Percentiles rank a stretch among this genome's conserved stretches.
Evolutionary conservation across 2,113 vertebrate genomes (phyloP).

Genomic region (Corynorhinus townsendii): DNA sequence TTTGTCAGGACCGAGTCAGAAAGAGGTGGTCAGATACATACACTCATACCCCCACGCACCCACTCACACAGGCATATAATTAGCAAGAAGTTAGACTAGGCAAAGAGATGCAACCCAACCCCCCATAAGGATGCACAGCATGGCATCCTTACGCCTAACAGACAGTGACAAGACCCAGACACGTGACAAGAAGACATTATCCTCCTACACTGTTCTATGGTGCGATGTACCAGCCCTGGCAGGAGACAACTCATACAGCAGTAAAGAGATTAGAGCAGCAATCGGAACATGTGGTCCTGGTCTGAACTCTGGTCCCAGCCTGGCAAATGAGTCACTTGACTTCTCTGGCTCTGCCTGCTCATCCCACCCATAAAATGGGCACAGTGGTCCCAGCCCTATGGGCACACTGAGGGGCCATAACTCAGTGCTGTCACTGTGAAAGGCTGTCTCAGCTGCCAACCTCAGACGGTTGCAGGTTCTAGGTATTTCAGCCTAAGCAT

Average conservation of each 20-base stretch:
- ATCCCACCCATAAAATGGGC: fast-evolving
- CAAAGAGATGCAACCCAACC: background rate
- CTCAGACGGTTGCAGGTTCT: background rate
- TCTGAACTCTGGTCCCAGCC: background rate
- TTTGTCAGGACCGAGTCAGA: background rate
- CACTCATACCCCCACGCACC: background rate
- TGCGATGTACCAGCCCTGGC: background rate
- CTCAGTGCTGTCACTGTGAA: background rate
- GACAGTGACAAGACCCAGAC: background rate
- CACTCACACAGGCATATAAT: background rate
- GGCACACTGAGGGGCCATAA: background rate
- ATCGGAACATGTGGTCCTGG: fast-evolving
- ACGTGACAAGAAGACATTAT: background rate
- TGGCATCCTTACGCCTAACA: background rate
- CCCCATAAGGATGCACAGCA: background rate
- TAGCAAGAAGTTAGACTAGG: background rate
- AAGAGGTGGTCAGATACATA: background rate
- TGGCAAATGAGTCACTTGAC: background rate
- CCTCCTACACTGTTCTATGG: background rate
- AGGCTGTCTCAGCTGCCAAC: background rate
- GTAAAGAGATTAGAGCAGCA: background rate
- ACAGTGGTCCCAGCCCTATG: background rate
- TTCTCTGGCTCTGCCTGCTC: background rate
- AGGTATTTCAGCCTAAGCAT: background rate
- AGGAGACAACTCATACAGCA: background rate